These are phyloP conservation scores for Antechinus flavipes DNA, from an alignment of 2,113 vertebrate species.

Conservation along the genomic window DNA sequence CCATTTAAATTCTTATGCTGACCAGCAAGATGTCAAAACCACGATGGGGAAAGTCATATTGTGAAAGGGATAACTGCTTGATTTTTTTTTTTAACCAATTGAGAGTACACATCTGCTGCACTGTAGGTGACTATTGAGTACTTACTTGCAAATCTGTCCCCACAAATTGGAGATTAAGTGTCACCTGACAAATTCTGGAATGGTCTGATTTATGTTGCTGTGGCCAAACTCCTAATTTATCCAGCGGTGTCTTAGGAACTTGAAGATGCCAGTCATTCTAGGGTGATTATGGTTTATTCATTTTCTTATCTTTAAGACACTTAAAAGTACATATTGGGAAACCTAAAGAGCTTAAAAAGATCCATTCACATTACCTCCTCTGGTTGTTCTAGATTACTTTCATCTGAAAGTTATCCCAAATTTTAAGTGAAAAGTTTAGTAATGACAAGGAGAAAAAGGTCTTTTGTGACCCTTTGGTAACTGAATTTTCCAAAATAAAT, in stretches of 20 bases:
- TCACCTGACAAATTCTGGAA: constrained; percentile 10
- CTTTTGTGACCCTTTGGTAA: neutral
- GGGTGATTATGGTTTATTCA: neutral
- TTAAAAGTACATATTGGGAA: constrained; percentile 1
- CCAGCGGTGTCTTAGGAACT: neutral
- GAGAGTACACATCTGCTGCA: neutral
- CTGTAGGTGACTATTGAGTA: neutral
- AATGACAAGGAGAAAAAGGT: neutral
- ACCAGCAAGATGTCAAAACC: neutral
- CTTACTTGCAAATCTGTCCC: neutral
- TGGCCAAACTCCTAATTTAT: neutral
- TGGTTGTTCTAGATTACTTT: neutral
- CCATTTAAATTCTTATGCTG: neutral
- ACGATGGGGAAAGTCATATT: neutral
- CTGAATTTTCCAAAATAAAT: neutral
- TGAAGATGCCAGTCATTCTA: constrained; percentile 1
- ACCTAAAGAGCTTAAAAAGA: neutral
- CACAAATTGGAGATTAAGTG: constrained; percentile 18
- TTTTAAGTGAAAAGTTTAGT: constrained; percentile 5
- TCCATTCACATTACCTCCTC: neutral
- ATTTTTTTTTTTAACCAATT: neutral
- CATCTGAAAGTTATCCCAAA: constrained; percentile 24
- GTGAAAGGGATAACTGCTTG: neutral
- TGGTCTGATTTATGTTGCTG: neutral
- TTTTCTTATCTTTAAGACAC: constrained; percentile 21